Percentiles rank a stretch among this genome's conserved stretches.
phyloP scores from a whole-genome alignment of 2,888 invertebrate genomes.

The Folsomia candida region DNA sequence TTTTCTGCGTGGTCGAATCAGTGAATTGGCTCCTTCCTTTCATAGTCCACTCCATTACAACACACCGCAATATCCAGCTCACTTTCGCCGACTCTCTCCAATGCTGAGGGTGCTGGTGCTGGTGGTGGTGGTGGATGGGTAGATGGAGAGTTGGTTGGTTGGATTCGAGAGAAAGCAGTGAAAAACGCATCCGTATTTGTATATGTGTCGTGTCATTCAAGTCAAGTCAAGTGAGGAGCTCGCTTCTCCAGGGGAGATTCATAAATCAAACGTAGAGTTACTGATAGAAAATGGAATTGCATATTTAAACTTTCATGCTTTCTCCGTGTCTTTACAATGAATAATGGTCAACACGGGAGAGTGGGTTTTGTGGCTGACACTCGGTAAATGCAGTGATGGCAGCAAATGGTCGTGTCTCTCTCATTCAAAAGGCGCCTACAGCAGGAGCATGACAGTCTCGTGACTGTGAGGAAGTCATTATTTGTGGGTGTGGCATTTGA shows the following conservation, averaged over 20 bases:
- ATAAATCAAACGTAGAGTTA: not conserved
- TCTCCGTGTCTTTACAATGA: not conserved
- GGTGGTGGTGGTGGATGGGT: not conserved
- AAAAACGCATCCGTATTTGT: not conserved
- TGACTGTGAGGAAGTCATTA: too few species aligned
- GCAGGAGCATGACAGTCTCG: too few species aligned
- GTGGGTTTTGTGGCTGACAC: not conserved
- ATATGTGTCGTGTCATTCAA: not conserved
- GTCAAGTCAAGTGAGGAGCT: not conserved
- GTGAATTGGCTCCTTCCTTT: slow-evolving; percentile 26
- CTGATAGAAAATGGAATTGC: slow-evolving; percentile 2
- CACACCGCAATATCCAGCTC: too few species aligned
- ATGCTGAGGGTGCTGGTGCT: not conserved
- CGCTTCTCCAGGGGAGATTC: not conserved
- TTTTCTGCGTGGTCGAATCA: slow-evolving; percentile 38
- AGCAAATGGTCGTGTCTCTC: not conserved
- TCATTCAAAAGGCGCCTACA: too few species aligned
- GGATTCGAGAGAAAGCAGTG: not conserved
- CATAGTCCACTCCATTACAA: not conserved
- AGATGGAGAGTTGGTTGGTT: not conserved
- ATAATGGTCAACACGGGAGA: not conserved
- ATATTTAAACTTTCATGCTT: not conserved
- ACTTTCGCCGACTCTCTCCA: not conserved
- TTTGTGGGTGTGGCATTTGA: too few species aligned
- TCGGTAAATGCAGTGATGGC: not conserved